These are phyloP conservation scores for Alloscopus bannaensis DNA, from an alignment of 2,888 invertebrate species.

Conservation along the genomic window DNA sequence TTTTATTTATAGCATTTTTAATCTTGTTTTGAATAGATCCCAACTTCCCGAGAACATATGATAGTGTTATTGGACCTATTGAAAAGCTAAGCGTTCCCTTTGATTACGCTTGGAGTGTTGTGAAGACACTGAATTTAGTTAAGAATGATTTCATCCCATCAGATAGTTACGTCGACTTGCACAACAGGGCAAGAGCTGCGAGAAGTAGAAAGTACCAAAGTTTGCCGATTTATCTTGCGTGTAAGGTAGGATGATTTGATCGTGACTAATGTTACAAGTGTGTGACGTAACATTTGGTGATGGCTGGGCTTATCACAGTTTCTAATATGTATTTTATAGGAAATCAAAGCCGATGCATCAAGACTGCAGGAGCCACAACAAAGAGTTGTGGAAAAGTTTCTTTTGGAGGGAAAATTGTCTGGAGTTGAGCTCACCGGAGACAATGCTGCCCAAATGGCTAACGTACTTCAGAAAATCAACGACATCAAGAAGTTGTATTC, in stretches of 20 bases:
- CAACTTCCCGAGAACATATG: slow-evolving; percentile 79
- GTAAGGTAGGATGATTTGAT: slow-evolving; percentile 78
- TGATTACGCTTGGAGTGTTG: slow-evolving; percentile 90
- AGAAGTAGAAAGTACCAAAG: slow-evolving; percentile 85
- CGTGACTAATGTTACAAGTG: too few relatives aligned
- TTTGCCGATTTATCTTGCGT: slow-evolving; percentile 82
- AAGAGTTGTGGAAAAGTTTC: slow-evolving; percentile 85
- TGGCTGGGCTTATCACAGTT: too few relatives aligned
- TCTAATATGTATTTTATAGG: slow-evolving; percentile 73
- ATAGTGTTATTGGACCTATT: slow-evolving; percentile 83
- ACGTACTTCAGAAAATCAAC: slow-evolving; percentile 78
- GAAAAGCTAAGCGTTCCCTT: slow-evolving; percentile 85
- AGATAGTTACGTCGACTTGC: slow-evolving; percentile 86
- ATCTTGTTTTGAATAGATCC: slow-evolving; percentile 70
- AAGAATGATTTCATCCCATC: slow-evolving; percentile 88
- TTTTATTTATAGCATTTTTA: not conserved
- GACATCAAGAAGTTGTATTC: slow-evolving; percentile 81
- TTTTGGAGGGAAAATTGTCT: slow-evolving; percentile 88
- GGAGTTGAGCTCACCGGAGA: slow-evolving; percentile 80
- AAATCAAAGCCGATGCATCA: slow-evolving; percentile 74
- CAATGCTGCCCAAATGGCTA: slow-evolving; percentile 78
- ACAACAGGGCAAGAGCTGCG: slow-evolving; percentile 86
- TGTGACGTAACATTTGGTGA: too few relatives aligned
- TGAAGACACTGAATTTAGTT: slow-evolving; percentile 88
- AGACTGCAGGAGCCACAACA: slow-evolving; percentile 78